Evolutionary conservation across 2,797 vertebrate genomes (phyloP), one percentile per base, ranked within the genome.

Genomic region (Clamator glandarius): DNA sequence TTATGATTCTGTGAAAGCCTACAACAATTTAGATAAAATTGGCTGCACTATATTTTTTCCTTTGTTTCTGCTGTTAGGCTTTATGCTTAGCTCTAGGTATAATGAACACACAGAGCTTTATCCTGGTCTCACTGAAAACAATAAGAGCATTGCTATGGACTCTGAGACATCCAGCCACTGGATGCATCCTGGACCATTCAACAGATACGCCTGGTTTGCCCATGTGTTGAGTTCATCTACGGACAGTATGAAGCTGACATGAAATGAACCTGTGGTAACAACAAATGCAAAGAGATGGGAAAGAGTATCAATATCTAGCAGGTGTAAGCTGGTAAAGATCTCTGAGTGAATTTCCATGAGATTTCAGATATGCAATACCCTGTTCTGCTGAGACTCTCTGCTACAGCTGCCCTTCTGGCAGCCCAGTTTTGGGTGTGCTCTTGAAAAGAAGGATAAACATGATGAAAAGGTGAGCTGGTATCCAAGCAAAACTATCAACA

Each of bases 1-100:
- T 94, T 94, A 78, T 84, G 66, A 72, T 96, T 95, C 74, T 51
- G 52, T 89, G 84, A 95, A 93, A 91, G 64, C 89, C 78, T 81
- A 33, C 77, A 86, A 94, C 29, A 91, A 61, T 84, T 92, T 80
- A 72, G 80, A 83, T 87, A 83, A 96, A 95, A 77, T 52, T 68
- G 46, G 33, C 36, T 87, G 59, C 67, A 25, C 58, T 72, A 2
- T 72, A 48, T 73, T 90, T 94, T 88, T 74, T 48, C 12, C 61
- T 91, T 93, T 82, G 61, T 88, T 90, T 96, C 78, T 95, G 55
- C 79, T 64, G 21, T 82, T 90, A 92, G 28, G n/a, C 55, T 86
- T 93, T 68, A n/a, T 52, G 52, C 55, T 93, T 92, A 88, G 50
- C 58, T 94, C 41, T 35, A 78, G 50, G 33, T 82, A 41, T 33